These are phyloP conservation scores for Hybognathus amarus DNA, from an alignment of 2,797 vertebrate species.

Conservation along the genomic window DNA sequence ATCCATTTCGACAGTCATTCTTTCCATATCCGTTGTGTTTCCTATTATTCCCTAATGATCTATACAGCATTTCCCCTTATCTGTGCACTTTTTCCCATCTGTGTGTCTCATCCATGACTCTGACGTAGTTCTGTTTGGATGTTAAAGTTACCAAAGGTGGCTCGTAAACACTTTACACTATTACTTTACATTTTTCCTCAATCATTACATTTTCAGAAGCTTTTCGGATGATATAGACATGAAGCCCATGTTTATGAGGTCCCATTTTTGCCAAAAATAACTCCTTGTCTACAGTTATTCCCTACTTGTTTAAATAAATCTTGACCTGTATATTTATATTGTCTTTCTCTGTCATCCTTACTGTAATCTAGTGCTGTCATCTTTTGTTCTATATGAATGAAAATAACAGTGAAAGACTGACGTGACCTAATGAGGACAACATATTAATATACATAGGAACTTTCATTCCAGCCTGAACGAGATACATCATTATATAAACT, in stretches of 20 bases:
- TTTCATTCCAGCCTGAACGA: background rate
- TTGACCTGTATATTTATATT: no score
- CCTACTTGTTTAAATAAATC: no score
- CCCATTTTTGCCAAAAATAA: no score
- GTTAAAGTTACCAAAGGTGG: background rate
- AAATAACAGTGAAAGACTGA: no score
- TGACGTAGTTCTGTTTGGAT: background rate
- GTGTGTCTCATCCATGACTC: background rate
- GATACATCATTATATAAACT: background rate
- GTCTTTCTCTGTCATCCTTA: no score
- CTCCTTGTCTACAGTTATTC: no score
- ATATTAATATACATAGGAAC: no score
- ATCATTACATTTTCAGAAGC: background rate
- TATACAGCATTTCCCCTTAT: background rate
- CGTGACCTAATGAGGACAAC: no score
- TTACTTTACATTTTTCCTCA: no score
- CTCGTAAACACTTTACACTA: no score
- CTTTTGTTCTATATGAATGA: no score
- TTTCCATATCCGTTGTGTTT: conserved; percentile 1
- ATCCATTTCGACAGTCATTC: background rate
- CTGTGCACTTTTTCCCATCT: background rate
- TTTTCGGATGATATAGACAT: background rate
- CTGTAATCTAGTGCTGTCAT: background rate
- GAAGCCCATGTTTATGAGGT: background rate
- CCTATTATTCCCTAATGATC: background rate